These are phyloP conservation scores for Cryptops parisi DNA, from an alignment of 2,888 invertebrate genomes.

Conservation along the genomic window DNA sequence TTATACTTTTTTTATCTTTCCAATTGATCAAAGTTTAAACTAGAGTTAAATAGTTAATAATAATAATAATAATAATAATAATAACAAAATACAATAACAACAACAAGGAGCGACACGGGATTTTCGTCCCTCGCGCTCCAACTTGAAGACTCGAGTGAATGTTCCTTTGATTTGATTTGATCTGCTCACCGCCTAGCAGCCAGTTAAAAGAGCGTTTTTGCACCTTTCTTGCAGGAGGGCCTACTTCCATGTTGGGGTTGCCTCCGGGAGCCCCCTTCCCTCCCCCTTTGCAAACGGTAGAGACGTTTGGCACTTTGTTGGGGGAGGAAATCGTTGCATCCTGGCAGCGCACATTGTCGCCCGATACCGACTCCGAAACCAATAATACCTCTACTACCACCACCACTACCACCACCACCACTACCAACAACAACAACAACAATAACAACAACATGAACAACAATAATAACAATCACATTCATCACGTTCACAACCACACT, in stretches of 20 bases:
- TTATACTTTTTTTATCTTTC: conserved; percentile 8
- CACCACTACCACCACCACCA: conserved; percentile 6
- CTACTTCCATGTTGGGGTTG: conserved; percentile 15
- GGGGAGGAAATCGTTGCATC: conserved; percentile 71
- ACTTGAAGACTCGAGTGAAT: conserved; percentile 22
- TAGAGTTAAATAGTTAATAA: neutral
- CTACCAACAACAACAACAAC: neutral
- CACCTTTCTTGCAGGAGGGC: conserved; percentile 27
- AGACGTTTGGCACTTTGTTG: conserved; percentile 37
- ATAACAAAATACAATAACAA: too few species aligned
- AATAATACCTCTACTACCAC: conserved; percentile 14
- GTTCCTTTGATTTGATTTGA: too few species aligned
- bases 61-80: neutral
- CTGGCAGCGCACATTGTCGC: conserved; percentile 50
- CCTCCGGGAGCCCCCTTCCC: conserved; percentile 18
- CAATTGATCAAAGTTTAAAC: neutral
- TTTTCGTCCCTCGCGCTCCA: too few species aligned
- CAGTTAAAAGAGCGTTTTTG: too few species aligned
- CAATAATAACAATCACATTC: neutral
- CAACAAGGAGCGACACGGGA: neutral
- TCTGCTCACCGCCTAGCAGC: too few species aligned
- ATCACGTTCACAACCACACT: too few species aligned
- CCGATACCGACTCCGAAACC: neutral
- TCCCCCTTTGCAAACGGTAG: conserved; percentile 27
- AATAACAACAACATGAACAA: neutral